phyloP scores from a whole-genome alignment of 2,113 vertebrate species.

The Anthoscopus minutus region DNA sequence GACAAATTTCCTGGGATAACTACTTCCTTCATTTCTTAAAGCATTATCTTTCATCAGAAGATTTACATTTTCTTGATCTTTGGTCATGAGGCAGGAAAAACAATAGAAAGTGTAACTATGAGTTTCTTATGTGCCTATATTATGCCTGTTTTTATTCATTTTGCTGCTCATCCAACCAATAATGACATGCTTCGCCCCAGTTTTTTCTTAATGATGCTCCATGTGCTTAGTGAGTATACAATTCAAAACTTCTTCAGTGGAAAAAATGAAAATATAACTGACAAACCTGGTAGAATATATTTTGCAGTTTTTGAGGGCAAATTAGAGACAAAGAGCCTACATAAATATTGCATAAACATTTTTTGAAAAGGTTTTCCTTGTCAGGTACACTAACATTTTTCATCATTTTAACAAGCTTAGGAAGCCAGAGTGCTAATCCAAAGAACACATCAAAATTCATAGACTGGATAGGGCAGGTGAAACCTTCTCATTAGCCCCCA shows the following conservation, averaged over 20 bases:
- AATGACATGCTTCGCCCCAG: neutral
- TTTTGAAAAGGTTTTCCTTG: conserved; percentile 35
- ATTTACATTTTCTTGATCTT: conserved; percentile 27
- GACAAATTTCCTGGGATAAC: neutral
- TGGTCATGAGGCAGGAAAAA: neutral
- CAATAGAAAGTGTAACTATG: neutral
- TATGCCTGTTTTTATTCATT: neutral
- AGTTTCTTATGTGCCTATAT: neutral
- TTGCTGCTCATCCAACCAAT: neutral
- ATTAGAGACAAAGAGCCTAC: neutral
- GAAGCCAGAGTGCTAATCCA: neutral
- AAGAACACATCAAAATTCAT: neutral
- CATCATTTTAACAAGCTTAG: neutral
- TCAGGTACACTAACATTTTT: neutral
- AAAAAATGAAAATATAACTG: neutral
- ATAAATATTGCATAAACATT: conserved; percentile 36
- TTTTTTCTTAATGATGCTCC: neutral
- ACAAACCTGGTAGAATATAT: neutral
- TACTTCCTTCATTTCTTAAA: neutral
- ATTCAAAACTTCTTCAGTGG: neutral
- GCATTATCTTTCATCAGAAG: neutral
- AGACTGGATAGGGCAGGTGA: neutral
- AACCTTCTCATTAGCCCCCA: neutral
- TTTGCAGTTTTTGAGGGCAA: conserved; percentile 17
- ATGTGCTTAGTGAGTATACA: neutral